These are phyloP conservation scores for Notodonta ziczac DNA, from an alignment of 2,888 invertebrate genomes.

Conservation along the genomic window DNA sequence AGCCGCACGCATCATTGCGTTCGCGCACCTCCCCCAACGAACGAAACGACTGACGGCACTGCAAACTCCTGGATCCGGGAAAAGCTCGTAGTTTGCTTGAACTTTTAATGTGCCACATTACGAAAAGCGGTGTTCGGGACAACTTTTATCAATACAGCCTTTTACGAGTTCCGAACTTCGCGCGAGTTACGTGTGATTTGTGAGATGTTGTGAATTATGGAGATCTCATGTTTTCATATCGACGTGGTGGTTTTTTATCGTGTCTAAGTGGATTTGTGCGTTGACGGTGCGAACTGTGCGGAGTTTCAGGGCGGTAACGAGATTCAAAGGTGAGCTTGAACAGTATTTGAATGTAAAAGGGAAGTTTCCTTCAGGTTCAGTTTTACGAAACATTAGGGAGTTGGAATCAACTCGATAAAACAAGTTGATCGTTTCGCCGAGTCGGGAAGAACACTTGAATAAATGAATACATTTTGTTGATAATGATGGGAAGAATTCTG, in stretches of 20 bases:
- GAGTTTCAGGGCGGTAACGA: slow-evolving; percentile 41
- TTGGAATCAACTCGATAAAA: slow-evolving; percentile 34
- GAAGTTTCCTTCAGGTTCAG: slow-evolving; percentile 36
- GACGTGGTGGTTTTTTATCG: slow-evolving; percentile 65
- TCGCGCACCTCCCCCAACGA: slow-evolving; percentile 38
- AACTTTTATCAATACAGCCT: slow-evolving; percentile 59
- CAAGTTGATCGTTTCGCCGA: slow-evolving; percentile 46
- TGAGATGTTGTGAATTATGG: slow-evolving; percentile 72
- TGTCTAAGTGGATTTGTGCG: slow-evolving; percentile 64
- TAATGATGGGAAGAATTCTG: slow-evolving; percentile 42
- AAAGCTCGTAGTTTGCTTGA: slow-evolving; percentile 30
- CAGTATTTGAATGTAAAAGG: slow-evolving; percentile 63
- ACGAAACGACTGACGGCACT: slow-evolving; percentile 30
- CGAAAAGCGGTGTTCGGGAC: slow-evolving; percentile 41
- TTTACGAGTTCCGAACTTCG: slow-evolving; percentile 53
- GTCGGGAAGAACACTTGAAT: slow-evolving; percentile 45
- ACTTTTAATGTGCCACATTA: slow-evolving; percentile 52
- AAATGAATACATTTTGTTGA: slow-evolving; percentile 51
- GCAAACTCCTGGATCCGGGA: slow-evolving; percentile 22
- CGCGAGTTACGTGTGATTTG: slow-evolving; percentile 65
- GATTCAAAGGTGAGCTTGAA: slow-evolving; percentile 63
- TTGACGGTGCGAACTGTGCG: slow-evolving; percentile 46
- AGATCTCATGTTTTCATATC: slow-evolving; percentile 60
- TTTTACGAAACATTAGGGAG: slow-evolving; percentile 41
- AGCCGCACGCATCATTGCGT: slow-evolving; percentile 58